phyloP scores from a whole-genome alignment of 2,113 vertebrate species.

The Zeus faber region DNA sequence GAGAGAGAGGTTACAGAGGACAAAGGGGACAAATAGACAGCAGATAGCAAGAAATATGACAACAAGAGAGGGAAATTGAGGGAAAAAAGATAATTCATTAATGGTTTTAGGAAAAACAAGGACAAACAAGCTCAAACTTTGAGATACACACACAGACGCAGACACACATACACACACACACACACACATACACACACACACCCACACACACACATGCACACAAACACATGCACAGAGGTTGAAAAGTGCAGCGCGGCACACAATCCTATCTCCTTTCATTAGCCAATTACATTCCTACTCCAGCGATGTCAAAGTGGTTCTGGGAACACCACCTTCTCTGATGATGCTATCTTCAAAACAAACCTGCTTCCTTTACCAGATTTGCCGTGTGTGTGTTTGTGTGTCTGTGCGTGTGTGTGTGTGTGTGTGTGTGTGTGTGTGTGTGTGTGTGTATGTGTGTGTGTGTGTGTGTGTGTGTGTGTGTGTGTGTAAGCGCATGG shows the following conservation, averaged over 20 bases:
- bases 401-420: slow-evolving; percentile 33
- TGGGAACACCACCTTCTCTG: slow-evolving; percentile 55
- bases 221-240: slow-evolving; percentile 22
- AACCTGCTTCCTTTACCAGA: slow-evolving; percentile 43
- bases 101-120: not conserved
- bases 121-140: not conserved
- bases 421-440: not conserved
- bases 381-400: slow-evolving; percentile 18
- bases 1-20: not conserved
- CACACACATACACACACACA: slow-evolving; percentile 17
- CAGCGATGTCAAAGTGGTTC: slow-evolving; percentile 52
- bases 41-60: not conserved
- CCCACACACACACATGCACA: slow-evolving; percentile 1
- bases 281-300: slow-evolving; percentile 55
- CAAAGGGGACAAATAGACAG: not conserved
- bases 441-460: not conserved
- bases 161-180: slow-evolving; percentile 15
- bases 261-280: slow-evolving; percentile 63
- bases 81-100: not conserved
- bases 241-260: slow-evolving; percentile 49
- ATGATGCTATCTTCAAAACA: slow-evolving; percentile 53
- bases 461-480: not conserved
- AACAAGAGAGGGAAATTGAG: not conserved
- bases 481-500: not conserved
- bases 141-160: not conserved